A percentile compares a stretch with the other conserved stretches of the same genome.
These are phyloP conservation scores for Microtus oregoni DNA, from an alignment of 2,113 vertebrate genomes.

Conservation along the genomic window DNA sequence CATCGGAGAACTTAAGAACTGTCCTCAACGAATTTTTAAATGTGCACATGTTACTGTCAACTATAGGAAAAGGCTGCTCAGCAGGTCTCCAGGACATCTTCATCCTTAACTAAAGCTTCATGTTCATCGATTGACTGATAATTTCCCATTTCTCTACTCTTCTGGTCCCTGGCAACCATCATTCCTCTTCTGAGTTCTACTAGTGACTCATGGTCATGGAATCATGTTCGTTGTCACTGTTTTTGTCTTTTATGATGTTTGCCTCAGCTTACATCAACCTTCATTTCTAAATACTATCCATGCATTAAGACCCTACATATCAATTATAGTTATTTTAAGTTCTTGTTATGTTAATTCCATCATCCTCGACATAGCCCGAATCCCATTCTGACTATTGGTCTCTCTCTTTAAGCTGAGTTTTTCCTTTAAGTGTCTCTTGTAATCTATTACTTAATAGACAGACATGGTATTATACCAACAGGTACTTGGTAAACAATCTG, in stretches of 20 bases:
- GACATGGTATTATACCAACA: neutral
- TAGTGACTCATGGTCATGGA: neutral
- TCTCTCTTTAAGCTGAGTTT: neutral
- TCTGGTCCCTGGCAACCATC: neutral
- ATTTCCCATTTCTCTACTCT: neutral
- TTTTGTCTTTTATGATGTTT: neutral
- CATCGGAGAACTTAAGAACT: neutral
- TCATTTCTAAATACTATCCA: neutral
- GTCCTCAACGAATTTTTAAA: neutral
- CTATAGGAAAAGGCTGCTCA: neutral
- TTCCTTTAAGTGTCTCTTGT: neutral
- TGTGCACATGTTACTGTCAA: neutral
- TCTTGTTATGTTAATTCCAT: neutral
- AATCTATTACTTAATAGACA: neutral
- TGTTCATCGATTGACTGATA: neutral
- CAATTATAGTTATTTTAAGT: neutral
- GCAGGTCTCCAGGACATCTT: neutral
- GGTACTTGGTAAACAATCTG: neutral
- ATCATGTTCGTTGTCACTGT: neutral
- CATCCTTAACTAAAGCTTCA: neutral
- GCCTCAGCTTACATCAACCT: neutral
- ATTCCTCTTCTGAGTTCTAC: neutral
- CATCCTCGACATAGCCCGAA: neutral
- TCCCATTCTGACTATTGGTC: neutral
- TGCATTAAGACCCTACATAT: neutral